Evolutionary conservation across 2,113 vertebrate species (phyloP).

Genomic region (Chionomys nivalis): DNA sequence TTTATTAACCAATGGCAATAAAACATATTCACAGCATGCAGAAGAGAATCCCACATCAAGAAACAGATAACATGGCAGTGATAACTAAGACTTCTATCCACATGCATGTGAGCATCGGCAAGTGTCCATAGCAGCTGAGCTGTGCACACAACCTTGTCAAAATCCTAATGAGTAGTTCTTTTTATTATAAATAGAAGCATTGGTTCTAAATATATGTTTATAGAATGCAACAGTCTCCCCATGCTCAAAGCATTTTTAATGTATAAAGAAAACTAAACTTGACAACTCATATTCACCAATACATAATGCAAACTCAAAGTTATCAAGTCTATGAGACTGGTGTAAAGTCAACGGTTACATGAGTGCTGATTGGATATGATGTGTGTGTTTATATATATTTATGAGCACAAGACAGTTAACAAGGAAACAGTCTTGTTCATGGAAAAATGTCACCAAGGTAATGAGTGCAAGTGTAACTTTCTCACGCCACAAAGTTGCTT

Average conservation of each 20-base stretch:
- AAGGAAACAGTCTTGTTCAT: not conserved
- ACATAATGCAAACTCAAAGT: not conserved
- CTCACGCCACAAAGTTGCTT: not conserved
- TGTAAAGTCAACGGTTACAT: not conserved
- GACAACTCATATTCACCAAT: not conserved
- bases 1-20: too few relatives aligned
- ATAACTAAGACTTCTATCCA: not conserved
- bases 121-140: not conserved
- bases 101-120: not conserved
- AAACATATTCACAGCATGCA: too few relatives aligned
- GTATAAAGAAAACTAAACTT: not conserved
- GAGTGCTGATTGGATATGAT: not conserved
- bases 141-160: not conserved
- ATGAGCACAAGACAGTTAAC: not conserved
- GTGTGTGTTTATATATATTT: not conserved
- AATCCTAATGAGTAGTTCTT: not conserved
- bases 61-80: not conserved
- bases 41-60: too few relatives aligned
- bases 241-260: not conserved
- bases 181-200: not conserved
- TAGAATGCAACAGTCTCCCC: not conserved
- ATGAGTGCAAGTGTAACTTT: not conserved
- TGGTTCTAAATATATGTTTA: not conserved
- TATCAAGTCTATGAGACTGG: not conserved
- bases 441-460: not conserved